Evolutionary conservation across 2,888 invertebrate species (phyloP), one percentile per base, ranked within the genome.

Genomic region (Stramonita haemastoma): DNA sequence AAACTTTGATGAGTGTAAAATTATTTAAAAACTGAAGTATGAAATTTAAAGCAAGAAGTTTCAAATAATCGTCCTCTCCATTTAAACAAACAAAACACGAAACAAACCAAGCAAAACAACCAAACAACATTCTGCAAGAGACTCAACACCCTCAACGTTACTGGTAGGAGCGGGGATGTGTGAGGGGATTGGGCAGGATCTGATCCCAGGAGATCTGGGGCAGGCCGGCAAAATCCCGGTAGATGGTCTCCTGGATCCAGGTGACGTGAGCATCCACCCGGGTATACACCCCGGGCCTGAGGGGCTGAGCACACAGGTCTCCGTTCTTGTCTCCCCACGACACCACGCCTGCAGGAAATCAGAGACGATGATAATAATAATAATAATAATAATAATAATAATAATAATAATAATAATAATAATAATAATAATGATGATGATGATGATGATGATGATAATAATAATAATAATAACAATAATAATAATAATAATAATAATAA

Each of bases 241-340:
- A 91, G 4, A 91, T 87, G 36, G 90, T 90, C 15, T 87, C 46
- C 32, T 91, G 89, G 15, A 95, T 93, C 95, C 95, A 95, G 66
- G 90, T 86, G 1, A 92, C 77, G 90, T 92, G 94, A 11, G 90
- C 88, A n/a, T 91, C 73, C 19, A 94, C 93, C 57, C 91, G 92
- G 17, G 95, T 94, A 91, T 95, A 95, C 29, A 95, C 94, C 0
- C 95, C 95, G 1, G 95, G 95, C 26, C 92, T 92, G n/a, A 91
- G 91, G 34, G 91, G 90, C 66, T 87, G 89, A 0, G 93, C 95
- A 90, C 95, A 95, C 11, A 84, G 57, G 19, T 91, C 91, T 92
- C 94, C 95, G 89, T 94, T 94, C 15, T 93, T 93, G n/a, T 95
- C 92, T 19, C 95, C 91, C 87, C 89, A 91, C 4, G 91, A 91